Percentiles rank a stretch among this genome's conserved stretches.
These are phyloP conservation scores for Trissolcus brochymenae DNA, from an alignment of 2,888 invertebrate species.

Conservation along the genomic window DNA sequence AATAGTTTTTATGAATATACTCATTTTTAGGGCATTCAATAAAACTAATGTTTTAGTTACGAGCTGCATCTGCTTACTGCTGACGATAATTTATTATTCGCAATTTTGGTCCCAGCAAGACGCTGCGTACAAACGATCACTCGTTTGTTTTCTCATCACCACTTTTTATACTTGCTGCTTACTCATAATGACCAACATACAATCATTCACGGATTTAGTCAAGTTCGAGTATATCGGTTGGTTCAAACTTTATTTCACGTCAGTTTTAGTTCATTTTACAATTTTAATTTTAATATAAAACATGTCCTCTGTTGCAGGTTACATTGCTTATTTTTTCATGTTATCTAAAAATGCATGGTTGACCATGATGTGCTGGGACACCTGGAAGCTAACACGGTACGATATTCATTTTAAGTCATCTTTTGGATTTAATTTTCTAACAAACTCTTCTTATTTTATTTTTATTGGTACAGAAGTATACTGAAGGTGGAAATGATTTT, in stretches of 20 bases:
- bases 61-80: slow-evolving; percentile 5
- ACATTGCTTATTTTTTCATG: slow-evolving; percentile 10
- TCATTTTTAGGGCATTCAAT: slow-evolving; percentile 7
- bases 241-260: not conserved
- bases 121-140: slow-evolving; percentile 5
- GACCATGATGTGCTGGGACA: slow-evolving; percentile 27
- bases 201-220: not conserved
- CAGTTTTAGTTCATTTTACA: not conserved
- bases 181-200: not conserved
- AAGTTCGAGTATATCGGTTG: slow-evolving; percentile 10
- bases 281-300: not conserved
- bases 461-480: slow-evolving; percentile 15
- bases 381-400: slow-evolving; percentile 19
- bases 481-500: not conserved
- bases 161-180: slow-evolving; percentile 3
- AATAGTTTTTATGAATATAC: too few relatives aligned
- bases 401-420: not conserved
- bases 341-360: slow-evolving; percentile 24
- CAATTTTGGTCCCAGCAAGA: slow-evolving; percentile 6
- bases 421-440: not conserved
- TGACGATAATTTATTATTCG: slow-evolving; percentile 11
- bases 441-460: not conserved
- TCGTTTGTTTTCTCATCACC: not conserved
- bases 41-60: not conserved
- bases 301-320: slow-evolving; percentile 1